A percentile compares a stretch with the other conserved stretches of the same genome.
phyloP scores from a whole-genome alignment of 1,140 invertebrate species.

The Zelostemma sp. region DNA sequence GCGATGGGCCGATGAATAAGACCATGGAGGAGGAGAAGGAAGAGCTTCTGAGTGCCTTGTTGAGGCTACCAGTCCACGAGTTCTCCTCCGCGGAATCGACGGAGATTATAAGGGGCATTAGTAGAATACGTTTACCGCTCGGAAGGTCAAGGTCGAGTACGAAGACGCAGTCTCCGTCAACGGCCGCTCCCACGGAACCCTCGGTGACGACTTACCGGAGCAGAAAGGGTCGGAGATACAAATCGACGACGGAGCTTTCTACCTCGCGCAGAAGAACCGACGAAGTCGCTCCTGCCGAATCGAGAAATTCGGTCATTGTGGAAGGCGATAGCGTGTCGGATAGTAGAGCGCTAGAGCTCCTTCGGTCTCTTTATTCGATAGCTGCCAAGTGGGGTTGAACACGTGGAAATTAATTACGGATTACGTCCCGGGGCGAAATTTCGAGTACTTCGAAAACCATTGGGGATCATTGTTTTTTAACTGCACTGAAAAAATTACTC shows the following conservation, averaged over 20 bases:
- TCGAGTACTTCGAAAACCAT: no score
- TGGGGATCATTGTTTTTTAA: no score
- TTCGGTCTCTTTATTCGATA: constrained; percentile 85
- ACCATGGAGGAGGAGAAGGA: constrained; percentile 76
- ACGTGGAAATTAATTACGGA: no score
- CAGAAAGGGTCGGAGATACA: constrained; percentile 56
- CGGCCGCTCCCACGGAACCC: constrained; percentile 51
- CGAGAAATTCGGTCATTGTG: constrained; percentile 62
- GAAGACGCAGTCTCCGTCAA: constrained; percentile 19
- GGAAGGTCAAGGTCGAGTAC: constrained; percentile 20
- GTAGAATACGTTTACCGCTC: constrained; percentile 54
- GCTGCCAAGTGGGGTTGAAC: constrained; percentile 82
- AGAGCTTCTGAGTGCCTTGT: constrained; percentile 77
- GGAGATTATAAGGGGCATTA: constrained; percentile 59
- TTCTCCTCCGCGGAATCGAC: constrained; percentile 60
- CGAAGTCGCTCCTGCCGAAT: constrained; percentile 57
- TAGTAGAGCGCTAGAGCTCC: constrained; percentile 81
- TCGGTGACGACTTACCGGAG: constrained; percentile 63
- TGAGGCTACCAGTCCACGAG: constrained; percentile 72
- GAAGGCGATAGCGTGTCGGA: constrained; percentile 74
- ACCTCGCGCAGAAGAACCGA: constrained; percentile 36
- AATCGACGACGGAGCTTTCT: constrained; percentile 45
- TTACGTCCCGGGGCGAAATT: no score
- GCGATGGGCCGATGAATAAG: constrained; percentile 75
- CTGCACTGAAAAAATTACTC: no score